These are phyloP conservation scores for Perizoma flavofasciatum DNA, from an alignment of 2,888 invertebrate species.

Conservation along the genomic window DNA sequence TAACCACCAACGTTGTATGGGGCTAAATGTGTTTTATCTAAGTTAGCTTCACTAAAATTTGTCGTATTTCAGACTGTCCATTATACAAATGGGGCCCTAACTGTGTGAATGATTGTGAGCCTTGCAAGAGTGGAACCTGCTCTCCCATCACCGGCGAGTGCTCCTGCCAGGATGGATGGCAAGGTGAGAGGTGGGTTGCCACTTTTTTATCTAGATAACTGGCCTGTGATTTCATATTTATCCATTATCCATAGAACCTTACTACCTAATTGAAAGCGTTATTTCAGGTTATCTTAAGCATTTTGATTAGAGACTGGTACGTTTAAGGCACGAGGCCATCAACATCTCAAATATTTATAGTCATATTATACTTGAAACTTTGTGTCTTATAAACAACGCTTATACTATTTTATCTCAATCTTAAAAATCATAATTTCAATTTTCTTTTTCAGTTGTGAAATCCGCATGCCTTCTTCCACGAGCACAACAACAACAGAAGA, in stretches of 20 bases:
- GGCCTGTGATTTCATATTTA: too few relatives aligned
- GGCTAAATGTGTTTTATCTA: too few relatives aligned
- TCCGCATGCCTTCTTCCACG: conserved; percentile 61
- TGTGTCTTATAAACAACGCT: too few relatives aligned
- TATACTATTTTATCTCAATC: not conserved
- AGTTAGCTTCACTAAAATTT: not conserved
- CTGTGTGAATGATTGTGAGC: conserved; percentile 86
- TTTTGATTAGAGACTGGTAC: too few relatives aligned
- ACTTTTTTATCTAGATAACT: conserved; percentile 42
- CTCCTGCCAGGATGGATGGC: conserved; percentile 87
- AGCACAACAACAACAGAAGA: conserved; percentile 61
- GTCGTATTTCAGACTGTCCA: conserved; percentile 84
- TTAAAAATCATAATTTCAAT: not conserved
- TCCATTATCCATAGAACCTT: too few relatives aligned
- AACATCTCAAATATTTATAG: too few relatives aligned
- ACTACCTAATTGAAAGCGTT: too few relatives aligned
- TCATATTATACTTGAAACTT: too few relatives aligned
- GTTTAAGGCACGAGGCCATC: too few relatives aligned
- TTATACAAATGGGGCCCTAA: conserved; percentile 89
- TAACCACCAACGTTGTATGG: too few relatives aligned
- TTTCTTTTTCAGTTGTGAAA: conserved; percentile 71
- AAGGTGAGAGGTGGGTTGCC: conserved; percentile 86
- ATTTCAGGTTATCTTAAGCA: too few relatives aligned
- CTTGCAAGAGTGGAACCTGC: conserved; percentile 86
- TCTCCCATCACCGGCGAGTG: conserved; percentile 86